phyloP scores from a whole-genome alignment of 2,113 vertebrate genomes.

The Lepus timidus region DNA sequence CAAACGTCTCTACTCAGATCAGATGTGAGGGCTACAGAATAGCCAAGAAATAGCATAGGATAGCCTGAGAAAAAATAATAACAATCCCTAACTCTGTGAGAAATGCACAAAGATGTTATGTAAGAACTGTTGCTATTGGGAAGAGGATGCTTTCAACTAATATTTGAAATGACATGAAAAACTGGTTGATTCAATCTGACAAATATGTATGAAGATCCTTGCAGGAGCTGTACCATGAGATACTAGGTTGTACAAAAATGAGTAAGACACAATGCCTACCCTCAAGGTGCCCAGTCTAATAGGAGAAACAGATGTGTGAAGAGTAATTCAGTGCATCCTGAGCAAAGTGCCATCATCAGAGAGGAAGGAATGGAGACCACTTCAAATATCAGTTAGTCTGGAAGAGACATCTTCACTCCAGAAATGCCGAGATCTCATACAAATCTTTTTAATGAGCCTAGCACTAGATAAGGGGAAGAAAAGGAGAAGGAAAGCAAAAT shows the following conservation, averaged over 20 bases:
- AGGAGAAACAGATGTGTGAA: not conserved
- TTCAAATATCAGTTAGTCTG: not conserved
- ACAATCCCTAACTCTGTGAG: not conserved
- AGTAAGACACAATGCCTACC: not conserved
- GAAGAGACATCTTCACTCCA: not conserved
- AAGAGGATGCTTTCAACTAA: constrained; percentile 40
- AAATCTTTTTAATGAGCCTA: constrained; percentile 18
- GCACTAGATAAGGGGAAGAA: not conserved
- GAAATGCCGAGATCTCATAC: not conserved
- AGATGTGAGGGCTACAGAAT: not conserved
- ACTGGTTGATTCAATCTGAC: constrained; percentile 9
- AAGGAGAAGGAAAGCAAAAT: constrained; percentile 32
- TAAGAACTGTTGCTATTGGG: not conserved
- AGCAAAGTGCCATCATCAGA: not conserved
- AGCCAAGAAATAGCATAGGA: not conserved
- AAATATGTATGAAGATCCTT: not conserved
- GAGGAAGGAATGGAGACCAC: not conserved
- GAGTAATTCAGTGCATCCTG: not conserved
- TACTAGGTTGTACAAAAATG: not conserved
- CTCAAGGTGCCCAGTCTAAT: not conserved
- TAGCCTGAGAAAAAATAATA: not conserved
- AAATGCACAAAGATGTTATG: not conserved
- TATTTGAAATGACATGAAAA: constrained; percentile 33
- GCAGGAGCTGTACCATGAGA: not conserved
- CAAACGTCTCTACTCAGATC: not conserved